Base-by-base conservation (phyloP, 2,888 invertebrate species). In the Tenthredo distinguenda region DNA sequence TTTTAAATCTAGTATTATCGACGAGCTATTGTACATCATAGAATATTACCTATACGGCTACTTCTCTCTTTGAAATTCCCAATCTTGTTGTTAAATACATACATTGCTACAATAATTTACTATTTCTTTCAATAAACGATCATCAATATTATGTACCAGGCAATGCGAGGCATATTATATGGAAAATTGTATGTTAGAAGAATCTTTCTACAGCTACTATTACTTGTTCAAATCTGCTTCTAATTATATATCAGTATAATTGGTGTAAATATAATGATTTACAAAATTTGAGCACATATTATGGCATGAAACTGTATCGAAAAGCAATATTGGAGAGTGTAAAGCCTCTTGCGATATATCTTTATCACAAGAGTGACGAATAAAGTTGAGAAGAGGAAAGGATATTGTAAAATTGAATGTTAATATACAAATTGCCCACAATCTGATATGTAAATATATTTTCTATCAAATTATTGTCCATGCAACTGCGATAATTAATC, bases 401-500 rank as follows among this genome's bases (percentile, higher is more conserved):
- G 31, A 31, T 40, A 62, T 62, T 62, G 12, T 40, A 43, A 37
- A 77, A 31, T 81, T 62, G 31, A 81, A 81, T 81, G n/a, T n/a
- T 62, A 62, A 62, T 81, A 62, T n/a, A 62, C 12, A 62, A 62
- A 40, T 62, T 26, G 40, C 12, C 12, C 31, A 12, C 37, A 81
- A 34, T 31, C 50, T 18, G 18, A 77, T 55, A 77, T 34, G 50
- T 55, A 55, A 50, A 55, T 77, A 31, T 47, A 7, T 76, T 50
- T 12, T 43, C 76, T 47, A 47, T 76, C 12, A 47, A 50, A 34
- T 58, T 37, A 40, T 62, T 34, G 37, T 21, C 10, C 79, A 81
- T 81, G 81, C 81, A 62, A n/a, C 81, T 81, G 81, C 21, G 40
- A 81, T 40, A 21, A 81, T 40, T 55, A 81, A 62, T 81, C 40